A percentile compares a stretch with the other conserved stretches of the same genome.
Evolutionary conservation across 2,888 invertebrate species (phyloP).

Genomic region (Cenopis cana): DNA sequence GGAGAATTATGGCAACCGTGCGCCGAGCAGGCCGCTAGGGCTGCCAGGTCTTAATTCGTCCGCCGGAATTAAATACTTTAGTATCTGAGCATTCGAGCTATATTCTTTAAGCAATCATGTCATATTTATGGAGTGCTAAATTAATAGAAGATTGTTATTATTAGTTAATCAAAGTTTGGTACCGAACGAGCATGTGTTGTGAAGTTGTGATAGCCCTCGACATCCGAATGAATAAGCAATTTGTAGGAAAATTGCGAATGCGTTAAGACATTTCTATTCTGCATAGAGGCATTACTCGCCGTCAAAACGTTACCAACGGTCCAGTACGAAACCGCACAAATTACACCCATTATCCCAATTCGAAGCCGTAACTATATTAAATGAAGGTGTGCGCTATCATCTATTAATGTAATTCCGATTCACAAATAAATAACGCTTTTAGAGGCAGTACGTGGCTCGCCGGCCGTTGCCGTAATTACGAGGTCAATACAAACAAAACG

Average conservation of each 20-base stretch:
- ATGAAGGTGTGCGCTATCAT: conserved; percentile 78
- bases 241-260: conserved; percentile 64
- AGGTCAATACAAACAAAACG: conserved; percentile 82
- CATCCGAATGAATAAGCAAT: conserved; percentile 57
- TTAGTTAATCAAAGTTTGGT: neutral
- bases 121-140: neutral
- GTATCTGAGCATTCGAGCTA: neutral
- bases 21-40: conserved; percentile 64
- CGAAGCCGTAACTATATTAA: conserved; percentile 79
- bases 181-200: conserved; percentile 3
- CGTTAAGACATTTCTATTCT: conserved; percentile 61
- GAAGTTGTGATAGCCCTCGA: conserved; percentile 47
- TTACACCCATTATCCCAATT: conserved; percentile 78
- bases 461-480: conserved; percentile 75
- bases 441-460: conserved; percentile 75
- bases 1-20: conserved; percentile 78
- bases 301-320: conserved; percentile 53
- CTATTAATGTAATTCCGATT: conserved; percentile 82
- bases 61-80: neutral
- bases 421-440: conserved; percentile 83
- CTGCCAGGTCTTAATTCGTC: conserved; percentile 50
- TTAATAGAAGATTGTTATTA: neutral
- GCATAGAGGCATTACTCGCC: conserved; percentile 51
- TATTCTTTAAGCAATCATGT: neutral
- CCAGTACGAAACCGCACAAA: conserved; percentile 63